These are phyloP conservation scores for Pachyuromys duprasi DNA, from an alignment of 2,797 vertebrate genomes.

Conservation along the genomic window DNA sequence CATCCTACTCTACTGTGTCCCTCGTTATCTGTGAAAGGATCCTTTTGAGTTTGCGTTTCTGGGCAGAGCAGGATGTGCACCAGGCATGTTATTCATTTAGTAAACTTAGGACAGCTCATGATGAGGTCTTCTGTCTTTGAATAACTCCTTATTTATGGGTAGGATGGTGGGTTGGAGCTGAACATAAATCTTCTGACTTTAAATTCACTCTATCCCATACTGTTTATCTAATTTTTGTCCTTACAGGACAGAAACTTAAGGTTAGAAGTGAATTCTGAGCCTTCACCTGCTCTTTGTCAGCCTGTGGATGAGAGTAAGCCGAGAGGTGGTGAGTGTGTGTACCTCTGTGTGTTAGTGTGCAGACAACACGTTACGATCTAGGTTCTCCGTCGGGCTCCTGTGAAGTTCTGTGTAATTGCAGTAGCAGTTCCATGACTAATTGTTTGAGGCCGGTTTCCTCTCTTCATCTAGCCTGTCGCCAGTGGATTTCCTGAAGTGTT, in stretches of 20 bases:
- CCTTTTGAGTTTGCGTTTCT: slow-evolving; percentile 48
- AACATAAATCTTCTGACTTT: slow-evolving; percentile 2
- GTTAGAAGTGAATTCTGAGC: slow-evolving; percentile 41
- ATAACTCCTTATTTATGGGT: not conserved
- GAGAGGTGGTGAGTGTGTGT: not conserved
- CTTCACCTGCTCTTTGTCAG: not conserved
- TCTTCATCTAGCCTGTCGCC: not conserved
- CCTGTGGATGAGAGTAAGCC: not conserved
- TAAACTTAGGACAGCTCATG: not conserved
- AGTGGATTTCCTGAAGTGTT: slow-evolving; percentile 18
- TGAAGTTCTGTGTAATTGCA: not conserved
- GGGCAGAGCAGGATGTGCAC: not conserved
- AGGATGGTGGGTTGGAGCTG: not conserved
- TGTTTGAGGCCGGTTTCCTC: slow-evolving; percentile 29
- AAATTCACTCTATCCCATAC: not conserved
- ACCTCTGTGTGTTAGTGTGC: not conserved
- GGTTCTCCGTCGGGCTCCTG: not conserved
- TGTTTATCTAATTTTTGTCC: slow-evolving; percentile 43
- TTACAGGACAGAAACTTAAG: slow-evolving; percentile 23
- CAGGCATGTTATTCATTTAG: not conserved
- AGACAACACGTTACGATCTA: not conserved
- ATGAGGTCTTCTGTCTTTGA: not conserved
- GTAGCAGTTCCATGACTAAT: not conserved
- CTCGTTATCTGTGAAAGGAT: not conserved
- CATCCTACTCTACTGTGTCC: not conserved